A percentile compares a stretch with the other conserved stretches of the same genome.
Evolutionary conservation across 2,113 vertebrate genomes (phyloP).

Genomic region (Dicerorhinus sumatrensis): DNA sequence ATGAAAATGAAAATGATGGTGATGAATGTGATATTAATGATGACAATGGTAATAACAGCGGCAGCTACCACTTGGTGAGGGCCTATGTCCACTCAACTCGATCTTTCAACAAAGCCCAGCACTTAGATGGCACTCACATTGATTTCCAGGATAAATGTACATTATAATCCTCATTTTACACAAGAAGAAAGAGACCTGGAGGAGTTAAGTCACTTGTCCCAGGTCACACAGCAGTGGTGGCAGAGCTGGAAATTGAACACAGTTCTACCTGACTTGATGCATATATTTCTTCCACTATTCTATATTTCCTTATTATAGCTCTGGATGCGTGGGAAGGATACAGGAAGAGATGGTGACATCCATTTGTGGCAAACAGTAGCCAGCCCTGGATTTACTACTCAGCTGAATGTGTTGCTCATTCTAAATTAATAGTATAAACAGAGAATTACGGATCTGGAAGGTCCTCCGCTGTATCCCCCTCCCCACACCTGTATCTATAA

Average conservation of each 20-base stretch:
- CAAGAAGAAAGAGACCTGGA: neutral
- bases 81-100: fast-evolving
- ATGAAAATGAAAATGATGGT: neutral
- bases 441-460: neutral
- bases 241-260: neutral
- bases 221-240: neutral
- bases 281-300: fast-evolving
- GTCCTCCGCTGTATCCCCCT: neutral
- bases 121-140: neutral
- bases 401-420: neutral
- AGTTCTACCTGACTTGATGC: neutral
- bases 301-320: neutral
- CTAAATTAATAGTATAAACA: neutral
- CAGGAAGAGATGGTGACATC: neutral
- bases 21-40: neutral
- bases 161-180: neutral
- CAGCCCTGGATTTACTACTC: neutral
- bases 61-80: fast-evolving
- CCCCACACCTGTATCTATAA: neutral
- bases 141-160: too few relatives aligned
- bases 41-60: fast-evolving
- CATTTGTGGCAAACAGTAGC: neutral
- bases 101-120: neutral
- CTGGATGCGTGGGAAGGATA: neutral
- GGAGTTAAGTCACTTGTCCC: neutral